A percentile compares a stretch with the other conserved stretches of the same genome.
Evolutionary conservation across 2,113 vertebrate species (phyloP).

Genomic region (Meleagris gallopavo): DNA sequence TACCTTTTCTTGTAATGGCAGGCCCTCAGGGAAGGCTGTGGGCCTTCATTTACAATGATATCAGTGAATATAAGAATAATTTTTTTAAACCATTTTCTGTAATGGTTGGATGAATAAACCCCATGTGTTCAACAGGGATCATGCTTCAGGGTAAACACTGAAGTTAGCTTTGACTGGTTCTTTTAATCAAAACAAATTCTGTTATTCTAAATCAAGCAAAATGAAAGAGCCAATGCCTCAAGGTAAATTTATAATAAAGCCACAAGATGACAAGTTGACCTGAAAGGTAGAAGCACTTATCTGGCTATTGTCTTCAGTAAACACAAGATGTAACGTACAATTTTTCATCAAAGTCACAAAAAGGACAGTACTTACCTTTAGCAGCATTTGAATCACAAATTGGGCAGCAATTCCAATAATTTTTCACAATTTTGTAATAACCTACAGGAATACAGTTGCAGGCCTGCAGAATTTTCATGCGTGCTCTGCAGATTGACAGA

Average conservation of each 20-base stretch:
- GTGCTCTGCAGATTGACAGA: not conserved
- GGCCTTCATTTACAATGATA: constrained; percentile 54
- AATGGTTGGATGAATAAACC: constrained; percentile 64
- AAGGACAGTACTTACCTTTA: not conserved
- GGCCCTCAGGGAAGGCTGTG: constrained; percentile 41
- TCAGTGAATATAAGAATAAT: not conserved
- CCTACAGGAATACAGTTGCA: not conserved
- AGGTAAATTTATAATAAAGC: not conserved
- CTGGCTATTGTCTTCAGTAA: not conserved
- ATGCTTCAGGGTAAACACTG: constrained; percentile 52
- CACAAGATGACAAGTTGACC: not conserved
- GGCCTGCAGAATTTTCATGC: not conserved
- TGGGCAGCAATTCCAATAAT: not conserved
- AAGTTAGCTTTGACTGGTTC: constrained; percentile 51
- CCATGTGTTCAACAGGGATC: constrained; percentile 24
- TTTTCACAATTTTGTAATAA: not conserved
- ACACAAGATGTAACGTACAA: not conserved
- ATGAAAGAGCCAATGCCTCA: constrained; percentile 22
- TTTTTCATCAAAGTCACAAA: not conserved
- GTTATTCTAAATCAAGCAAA: constrained; percentile 35
- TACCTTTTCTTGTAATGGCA: constrained; percentile 43
- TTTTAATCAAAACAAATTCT: constrained; percentile 53
- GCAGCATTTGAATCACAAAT: not conserved
- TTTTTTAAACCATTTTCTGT: constrained; percentile 6
- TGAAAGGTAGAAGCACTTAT: not conserved